These are phyloP conservation scores for Stictonetta naevosa DNA, from an alignment of 2,113 vertebrate species.

Conservation along the genomic window DNA sequence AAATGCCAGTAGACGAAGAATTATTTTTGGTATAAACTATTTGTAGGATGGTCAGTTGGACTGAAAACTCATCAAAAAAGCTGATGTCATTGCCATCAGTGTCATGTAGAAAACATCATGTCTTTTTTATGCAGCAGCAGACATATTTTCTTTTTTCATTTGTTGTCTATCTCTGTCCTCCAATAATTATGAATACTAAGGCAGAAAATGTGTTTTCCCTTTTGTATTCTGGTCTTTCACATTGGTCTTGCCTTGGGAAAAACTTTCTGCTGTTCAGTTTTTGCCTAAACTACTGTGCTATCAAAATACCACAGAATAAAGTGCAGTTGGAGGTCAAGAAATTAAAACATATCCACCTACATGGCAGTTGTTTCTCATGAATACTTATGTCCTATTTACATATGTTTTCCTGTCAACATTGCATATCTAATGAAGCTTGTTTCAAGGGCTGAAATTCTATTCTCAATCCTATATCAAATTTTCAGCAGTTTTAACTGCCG, in stretches of 20 bases:
- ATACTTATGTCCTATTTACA: not conserved
- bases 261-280: not conserved
- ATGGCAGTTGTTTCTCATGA: not conserved
- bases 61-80: not conserved
- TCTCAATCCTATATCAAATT: not conserved
- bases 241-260: not conserved
- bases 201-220: not conserved
- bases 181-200: not conserved
- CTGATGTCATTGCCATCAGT: not conserved
- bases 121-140: not conserved
- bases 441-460: not conserved
- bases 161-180: not conserved
- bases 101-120: not conserved
- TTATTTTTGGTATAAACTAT: not conserved
- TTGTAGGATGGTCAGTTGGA: not conserved
- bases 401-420: not conserved
- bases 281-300: not conserved
- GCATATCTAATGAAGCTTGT: not conserved
- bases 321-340: not conserved
- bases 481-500: not conserved
- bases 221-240: not conserved
- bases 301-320: not conserved
- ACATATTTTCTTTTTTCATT: not conserved
- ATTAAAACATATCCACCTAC: not conserved
- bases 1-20: not conserved